phyloP scores from a whole-genome alignment of 2,797 vertebrate species.

The Clarias fuscus region DNA sequence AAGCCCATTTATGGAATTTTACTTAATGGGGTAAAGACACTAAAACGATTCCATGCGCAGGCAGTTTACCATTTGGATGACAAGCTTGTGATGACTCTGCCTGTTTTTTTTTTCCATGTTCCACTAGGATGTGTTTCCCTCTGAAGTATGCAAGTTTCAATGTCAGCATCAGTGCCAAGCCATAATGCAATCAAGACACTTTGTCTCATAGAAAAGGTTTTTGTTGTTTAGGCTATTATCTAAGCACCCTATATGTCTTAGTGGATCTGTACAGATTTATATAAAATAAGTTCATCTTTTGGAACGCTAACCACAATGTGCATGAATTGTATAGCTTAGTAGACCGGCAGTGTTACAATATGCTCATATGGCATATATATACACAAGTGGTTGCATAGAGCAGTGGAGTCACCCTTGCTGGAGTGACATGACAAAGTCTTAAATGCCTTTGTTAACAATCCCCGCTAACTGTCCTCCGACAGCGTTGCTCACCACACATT shows the following conservation, averaged over 20 bases:
- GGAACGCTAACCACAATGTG: not conserved
- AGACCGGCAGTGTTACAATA: not conserved
- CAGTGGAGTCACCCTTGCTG: not conserved
- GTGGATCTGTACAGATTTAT: slow-evolving; percentile 9
- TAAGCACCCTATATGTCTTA: slow-evolving; percentile 21
- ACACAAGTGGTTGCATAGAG: not conserved
- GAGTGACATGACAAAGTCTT: slow-evolving; percentile 8
- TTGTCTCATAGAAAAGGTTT: slow-evolving; percentile 9
- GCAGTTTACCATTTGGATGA: slow-evolving; percentile 40
- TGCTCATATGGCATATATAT: not conserved
- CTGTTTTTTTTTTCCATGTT: slow-evolving; percentile 18
- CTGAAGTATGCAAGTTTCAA: slow-evolving; percentile 23
- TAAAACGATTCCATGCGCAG: slow-evolving; percentile 39
- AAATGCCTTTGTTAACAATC: slow-evolving; percentile 47
- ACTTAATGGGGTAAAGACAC: slow-evolving; percentile 38
- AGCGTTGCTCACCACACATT: slow-evolving; percentile 62
- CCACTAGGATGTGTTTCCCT: slow-evolving; percentile 37
- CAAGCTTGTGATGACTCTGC: slow-evolving; percentile 35
- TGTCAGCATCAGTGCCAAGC: slow-evolving; percentile 33
- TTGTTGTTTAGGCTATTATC: slow-evolving; percentile 28
- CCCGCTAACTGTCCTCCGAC: slow-evolving; percentile 61
- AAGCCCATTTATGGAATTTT: slow-evolving; percentile 33
- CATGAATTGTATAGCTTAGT: not conserved
- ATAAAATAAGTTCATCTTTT: slow-evolving; percentile 1
- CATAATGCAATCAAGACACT: slow-evolving; percentile 43